Conservation (phyloP, 2,113 vertebrate genomes). For the Nerophis lumbriciformis region DNA sequence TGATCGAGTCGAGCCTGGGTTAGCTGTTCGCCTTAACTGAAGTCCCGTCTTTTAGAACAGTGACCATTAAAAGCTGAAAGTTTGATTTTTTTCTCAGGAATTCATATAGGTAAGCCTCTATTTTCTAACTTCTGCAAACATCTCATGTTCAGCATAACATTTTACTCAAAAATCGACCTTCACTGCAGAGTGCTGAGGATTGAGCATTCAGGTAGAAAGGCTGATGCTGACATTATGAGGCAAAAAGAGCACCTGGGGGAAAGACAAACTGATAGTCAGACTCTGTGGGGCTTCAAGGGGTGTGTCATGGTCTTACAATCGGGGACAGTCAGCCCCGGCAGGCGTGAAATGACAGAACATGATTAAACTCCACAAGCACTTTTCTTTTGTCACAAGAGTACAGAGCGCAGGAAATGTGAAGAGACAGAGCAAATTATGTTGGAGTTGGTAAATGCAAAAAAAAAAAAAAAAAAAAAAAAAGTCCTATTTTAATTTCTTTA, state of each 20-base stretch:
- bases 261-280: slow-evolving; percentile 14
- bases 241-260: slow-evolving; percentile 7
- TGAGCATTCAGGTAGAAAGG: neutral
- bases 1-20: too few species aligned
- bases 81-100: too few species aligned
- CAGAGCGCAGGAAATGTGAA: neutral
- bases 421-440: neutral
- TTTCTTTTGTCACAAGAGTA: slow-evolving; percentile 8
- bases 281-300: slow-evolving; percentile 6
- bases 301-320: slow-evolving; percentile 12
- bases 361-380: slow-evolving; percentile 39
- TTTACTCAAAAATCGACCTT: neutral
- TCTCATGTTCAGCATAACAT: neutral
- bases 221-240: neutral
- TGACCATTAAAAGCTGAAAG: slow-evolving; percentile 1
- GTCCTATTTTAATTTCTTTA: too few species aligned
- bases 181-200: neutral
- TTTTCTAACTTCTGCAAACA: neutral
- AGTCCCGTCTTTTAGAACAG: neutral
- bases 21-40: too few species aligned
- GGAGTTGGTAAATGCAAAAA: too few species aligned
- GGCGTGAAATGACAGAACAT: slow-evolving; percentile 24
- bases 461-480: too few species aligned
- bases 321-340: slow-evolving; percentile 22
- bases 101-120: neutral